Evolutionary conservation across 2,888 invertebrate genomes (phyloP).

Genomic region (Amphipyra berbera): DNA sequence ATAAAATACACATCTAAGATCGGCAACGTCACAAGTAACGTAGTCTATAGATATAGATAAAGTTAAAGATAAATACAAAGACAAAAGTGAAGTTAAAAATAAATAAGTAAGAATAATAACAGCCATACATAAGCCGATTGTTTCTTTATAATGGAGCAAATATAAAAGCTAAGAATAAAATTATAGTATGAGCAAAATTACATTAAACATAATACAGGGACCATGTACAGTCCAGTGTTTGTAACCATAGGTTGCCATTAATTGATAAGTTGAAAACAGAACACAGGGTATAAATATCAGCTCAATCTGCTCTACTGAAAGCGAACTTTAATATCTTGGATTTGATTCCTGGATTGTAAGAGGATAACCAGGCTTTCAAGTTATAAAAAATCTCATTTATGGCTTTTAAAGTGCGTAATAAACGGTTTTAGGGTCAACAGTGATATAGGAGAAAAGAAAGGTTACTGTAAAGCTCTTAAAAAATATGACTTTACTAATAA

Average conservation of each 20-base stretch:
- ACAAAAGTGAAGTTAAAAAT: neutral
- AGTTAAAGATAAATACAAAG: neutral
- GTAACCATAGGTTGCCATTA: constrained; percentile 40
- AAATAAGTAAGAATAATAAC: constrained; percentile 14
- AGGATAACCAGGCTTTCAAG: too few species aligned
- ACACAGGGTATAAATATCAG: constrained; percentile 24
- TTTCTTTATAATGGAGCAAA: constrained; percentile 34
- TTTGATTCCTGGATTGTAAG: neutral
- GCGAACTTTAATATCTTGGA: constrained; percentile 20
- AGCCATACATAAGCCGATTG: constrained; percentile 25
- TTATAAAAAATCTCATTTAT: too few species aligned
- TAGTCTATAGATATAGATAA: neutral
- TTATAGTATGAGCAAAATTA: constrained; percentile 40
- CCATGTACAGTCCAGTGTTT: constrained; percentile 24
- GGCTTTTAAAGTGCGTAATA: too few species aligned
- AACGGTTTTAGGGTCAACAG: too few species aligned
- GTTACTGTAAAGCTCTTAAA: too few species aligned
- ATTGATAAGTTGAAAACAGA: constrained; percentile 38
- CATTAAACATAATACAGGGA: constrained; percentile 17
- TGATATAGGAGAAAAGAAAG: too few species aligned
- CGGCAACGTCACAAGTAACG: too few species aligned
- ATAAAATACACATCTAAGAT: too few species aligned
- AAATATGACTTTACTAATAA: too few species aligned
- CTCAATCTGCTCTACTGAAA: constrained; percentile 23
- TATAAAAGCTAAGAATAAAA: constrained; percentile 32